These are phyloP conservation scores for Lacerta viridis DNA, from an alignment of 2,797 vertebrate species.

Conservation along the genomic window DNA sequence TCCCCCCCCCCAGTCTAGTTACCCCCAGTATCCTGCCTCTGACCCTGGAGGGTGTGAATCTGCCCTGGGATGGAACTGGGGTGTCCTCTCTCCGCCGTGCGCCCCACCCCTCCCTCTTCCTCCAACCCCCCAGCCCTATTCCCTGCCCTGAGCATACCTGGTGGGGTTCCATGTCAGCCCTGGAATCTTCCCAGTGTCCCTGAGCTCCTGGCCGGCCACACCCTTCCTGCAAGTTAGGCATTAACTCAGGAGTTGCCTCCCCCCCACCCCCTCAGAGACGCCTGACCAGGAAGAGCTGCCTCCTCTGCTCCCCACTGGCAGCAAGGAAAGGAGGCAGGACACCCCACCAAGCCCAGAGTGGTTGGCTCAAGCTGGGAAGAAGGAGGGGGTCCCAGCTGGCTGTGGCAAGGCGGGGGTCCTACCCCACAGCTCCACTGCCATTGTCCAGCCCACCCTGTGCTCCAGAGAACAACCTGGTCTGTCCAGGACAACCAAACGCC, in stretches of 20 bases:
- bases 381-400: no score
- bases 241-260: background rate
- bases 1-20: no score
- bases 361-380: background rate
- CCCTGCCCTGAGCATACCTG: background rate
- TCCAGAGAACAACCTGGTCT: no score
- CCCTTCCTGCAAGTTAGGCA: slow-evolving; percentile 29
- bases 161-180: background rate
- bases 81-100: background rate
- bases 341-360: no score
- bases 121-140: no score
- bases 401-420: no score
- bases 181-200: background rate
- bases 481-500: no score
- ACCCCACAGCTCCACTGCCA: no score
- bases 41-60: no score
- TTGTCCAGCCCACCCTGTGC: no score
- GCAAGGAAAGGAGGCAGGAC: background rate
- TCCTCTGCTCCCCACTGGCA: background rate
- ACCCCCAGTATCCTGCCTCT: no score
- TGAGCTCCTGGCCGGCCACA: background rate
- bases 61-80: no score
- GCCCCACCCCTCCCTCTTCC: background rate
- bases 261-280: background rate
- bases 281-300: background rate